Evolutionary conservation across 1,140 invertebrate genomes (phyloP).

Genomic region (Papilio xuthus): DNA sequence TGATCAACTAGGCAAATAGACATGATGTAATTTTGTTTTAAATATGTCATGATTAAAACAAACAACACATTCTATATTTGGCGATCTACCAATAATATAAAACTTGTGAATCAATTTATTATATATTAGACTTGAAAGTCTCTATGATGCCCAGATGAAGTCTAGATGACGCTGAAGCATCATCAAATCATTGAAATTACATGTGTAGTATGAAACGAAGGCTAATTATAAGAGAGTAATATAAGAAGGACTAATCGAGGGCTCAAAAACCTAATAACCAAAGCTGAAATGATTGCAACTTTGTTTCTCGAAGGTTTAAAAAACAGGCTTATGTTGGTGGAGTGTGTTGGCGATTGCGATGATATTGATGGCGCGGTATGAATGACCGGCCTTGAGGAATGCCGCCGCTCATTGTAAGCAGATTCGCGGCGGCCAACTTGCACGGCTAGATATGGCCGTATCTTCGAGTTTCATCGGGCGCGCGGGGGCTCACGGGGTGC

Average conservation of each 20-base stretch:
- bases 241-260: too few species aligned
- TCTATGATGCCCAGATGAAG: too few species aligned
- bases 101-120: neutral
- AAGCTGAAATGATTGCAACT: neutral
- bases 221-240: too few species aligned
- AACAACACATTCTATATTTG: neutral
- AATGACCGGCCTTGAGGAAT: conserved; percentile 72
- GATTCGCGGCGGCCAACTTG: conserved; percentile 51
- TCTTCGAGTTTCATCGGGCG: conserved; percentile 59
- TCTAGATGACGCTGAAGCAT: too few species aligned
- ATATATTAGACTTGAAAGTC: too few species aligned
- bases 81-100: neutral
- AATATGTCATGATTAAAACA: neutral
- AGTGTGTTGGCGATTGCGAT: neutral
- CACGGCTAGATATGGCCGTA: conserved; percentile 50
- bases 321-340: conserved; percentile 6
- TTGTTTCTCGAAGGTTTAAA: conserved; percentile 10
- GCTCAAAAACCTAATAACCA: neutral
- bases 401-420: conserved; percentile 57
- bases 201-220: neutral
- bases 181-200: neutral
- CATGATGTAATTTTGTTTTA: neutral
- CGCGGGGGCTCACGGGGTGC: conserved; percentile 14
- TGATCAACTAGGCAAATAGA: too few species aligned
- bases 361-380: conserved; percentile 44